Evolutionary conservation across 2,888 invertebrate species (phyloP).

Genomic region (Patella caerulea): DNA sequence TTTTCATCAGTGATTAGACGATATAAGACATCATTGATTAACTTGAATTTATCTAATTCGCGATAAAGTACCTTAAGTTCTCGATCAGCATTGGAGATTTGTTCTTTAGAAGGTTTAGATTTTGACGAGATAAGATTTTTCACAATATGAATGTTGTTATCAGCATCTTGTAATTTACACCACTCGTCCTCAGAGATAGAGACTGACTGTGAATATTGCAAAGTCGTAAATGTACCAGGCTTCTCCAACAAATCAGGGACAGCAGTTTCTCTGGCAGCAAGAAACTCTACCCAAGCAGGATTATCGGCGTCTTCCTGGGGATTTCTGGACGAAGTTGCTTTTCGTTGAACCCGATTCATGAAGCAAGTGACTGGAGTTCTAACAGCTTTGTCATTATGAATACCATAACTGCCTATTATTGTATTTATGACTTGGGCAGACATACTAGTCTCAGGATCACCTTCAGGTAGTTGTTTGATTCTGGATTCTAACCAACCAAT

Average conservation of each 20-base stretch:
- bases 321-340: too few species aligned
- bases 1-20: not conserved
- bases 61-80: not conserved
- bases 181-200: not conserved
- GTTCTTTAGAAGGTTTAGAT: conserved; percentile 7
- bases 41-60: not conserved
- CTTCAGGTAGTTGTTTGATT: not conserved
- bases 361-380: not conserved
- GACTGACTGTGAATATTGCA: not conserved
- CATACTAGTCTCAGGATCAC: not conserved
- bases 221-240: not conserved
- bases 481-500: conserved; percentile 1
- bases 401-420: not conserved
- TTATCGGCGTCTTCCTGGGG: not conserved
- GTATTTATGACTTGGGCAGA: not conserved
- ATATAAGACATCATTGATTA: not conserved
- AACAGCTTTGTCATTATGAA: not conserved
- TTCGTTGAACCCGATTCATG: too few species aligned
- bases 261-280: not conserved
- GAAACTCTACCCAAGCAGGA: not conserved
- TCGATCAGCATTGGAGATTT: not conserved
- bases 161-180: not conserved
- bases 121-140: not conserved
- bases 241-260: not conserved
- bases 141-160: not conserved